Evolutionary conservation across 2,113 vertebrate species (phyloP).

Genomic region (Sylvia atricapilla): DNA sequence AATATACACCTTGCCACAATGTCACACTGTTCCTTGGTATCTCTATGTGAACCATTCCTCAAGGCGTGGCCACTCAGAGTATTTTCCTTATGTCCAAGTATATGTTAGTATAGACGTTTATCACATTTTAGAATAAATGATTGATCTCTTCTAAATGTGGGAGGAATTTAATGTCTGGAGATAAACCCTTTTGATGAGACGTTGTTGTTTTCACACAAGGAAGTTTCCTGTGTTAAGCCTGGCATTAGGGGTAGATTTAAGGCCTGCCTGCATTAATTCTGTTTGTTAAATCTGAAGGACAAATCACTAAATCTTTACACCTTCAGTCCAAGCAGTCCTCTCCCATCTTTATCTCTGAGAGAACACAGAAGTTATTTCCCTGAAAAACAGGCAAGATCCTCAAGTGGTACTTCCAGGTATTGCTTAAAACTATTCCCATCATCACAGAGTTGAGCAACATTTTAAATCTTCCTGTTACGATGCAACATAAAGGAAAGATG

Average conservation of each 20-base stretch:
- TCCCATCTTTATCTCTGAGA: background rate
- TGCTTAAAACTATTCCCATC: background rate
- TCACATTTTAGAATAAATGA: background rate
- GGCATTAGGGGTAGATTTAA: background rate
- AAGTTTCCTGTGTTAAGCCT: background rate
- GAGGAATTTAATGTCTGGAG: background rate
- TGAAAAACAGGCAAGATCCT: background rate
- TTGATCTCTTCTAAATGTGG: background rate
- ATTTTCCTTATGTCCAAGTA: background rate
- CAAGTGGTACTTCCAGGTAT: background rate
- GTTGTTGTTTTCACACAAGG: background rate
- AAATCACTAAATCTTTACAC: background rate
- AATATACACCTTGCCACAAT: background rate
- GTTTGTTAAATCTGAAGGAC: background rate
- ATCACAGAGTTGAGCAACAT: background rate
- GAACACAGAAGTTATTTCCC: background rate
- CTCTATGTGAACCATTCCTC: background rate
- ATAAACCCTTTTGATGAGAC: background rate
- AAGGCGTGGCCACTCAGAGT: background rate
- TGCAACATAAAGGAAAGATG: background rate
- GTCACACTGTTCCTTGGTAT: background rate
- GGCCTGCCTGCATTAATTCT: background rate
- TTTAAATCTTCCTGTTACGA: background rate
- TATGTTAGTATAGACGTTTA: background rate
- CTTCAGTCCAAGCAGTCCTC: background rate